Evolutionary conservation across 1,140 invertebrate species (phyloP).

Genomic region (Paraescarpia echinospica): DNA sequence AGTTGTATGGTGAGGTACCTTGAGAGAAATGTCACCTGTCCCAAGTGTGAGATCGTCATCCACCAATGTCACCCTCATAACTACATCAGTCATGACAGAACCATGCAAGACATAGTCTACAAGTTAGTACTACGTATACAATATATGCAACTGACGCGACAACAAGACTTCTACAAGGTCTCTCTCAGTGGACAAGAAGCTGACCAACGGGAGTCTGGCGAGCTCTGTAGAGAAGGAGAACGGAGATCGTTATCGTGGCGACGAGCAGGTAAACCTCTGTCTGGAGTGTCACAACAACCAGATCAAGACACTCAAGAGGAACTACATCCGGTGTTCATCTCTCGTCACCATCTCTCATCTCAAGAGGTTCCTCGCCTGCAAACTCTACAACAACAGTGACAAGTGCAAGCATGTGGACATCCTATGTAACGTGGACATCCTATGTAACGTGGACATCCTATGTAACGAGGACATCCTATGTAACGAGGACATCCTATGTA

Average conservation of each 20-base stretch:
- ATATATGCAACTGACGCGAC: slow-evolving; percentile 34
- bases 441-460: too few relatives aligned
- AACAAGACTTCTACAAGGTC: slow-evolving; percentile 16
- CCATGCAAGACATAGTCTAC: slow-evolving; percentile 99
- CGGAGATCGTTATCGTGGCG: slow-evolving; percentile 88
- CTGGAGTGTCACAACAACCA: slow-evolving; percentile 47
- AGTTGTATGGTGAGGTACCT: slow-evolving; percentile 60
- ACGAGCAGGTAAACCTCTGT: slow-evolving; percentile 76
- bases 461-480: too few relatives aligned
- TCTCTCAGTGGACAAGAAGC: slow-evolving; percentile 32
- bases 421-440: too few relatives aligned
- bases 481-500: too few relatives aligned
- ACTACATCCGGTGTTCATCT: slow-evolving; percentile 91
- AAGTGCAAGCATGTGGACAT: slow-evolving; percentile 98
- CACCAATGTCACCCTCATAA: slow-evolving; percentile 61
- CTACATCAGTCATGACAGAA: slow-evolving; percentile 72
- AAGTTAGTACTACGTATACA: slow-evolving; percentile 66
- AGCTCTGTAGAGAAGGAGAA: slow-evolving; percentile 60
- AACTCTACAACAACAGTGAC: slow-evolving; percentile 85
- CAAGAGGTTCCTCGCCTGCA: slow-evolving; percentile 96
- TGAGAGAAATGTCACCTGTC: slow-evolving; percentile 55
- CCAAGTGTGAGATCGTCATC: slow-evolving; percentile 58
- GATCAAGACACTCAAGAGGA: slow-evolving; percentile 55
- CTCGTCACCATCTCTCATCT: slow-evolving; percentile 95
- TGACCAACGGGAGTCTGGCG: slow-evolving; percentile 30